phyloP scores from a whole-genome alignment of 1,140 invertebrate genomes.

The Asobara japonica region DNA sequence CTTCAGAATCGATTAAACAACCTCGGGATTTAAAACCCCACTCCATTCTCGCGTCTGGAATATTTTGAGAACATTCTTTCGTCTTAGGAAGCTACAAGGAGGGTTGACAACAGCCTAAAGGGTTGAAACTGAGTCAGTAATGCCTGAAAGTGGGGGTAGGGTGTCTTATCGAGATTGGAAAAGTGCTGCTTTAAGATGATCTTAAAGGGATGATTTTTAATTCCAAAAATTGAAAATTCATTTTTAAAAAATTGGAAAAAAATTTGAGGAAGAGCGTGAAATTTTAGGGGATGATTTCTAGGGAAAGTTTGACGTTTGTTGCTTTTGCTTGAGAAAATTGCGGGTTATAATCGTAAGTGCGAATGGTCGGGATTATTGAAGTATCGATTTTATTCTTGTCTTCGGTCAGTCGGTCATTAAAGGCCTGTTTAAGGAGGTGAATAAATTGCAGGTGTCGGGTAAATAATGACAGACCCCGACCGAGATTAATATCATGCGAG shows the following conservation, averaged over 20 bases:
- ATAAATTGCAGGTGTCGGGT: constrained; percentile 34
- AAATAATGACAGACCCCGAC: constrained; percentile 32
- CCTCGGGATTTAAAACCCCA: neutral
- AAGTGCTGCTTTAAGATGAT: constrained; percentile 19
- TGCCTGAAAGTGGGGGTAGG: constrained; percentile 41
- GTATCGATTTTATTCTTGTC: constrained; percentile 17
- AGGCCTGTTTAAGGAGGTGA: constrained; percentile 25
- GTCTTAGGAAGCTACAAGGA: too few relatives aligned
- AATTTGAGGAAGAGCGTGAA: too few relatives aligned
- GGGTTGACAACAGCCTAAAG: constrained; percentile 45
- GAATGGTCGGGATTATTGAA: neutral
- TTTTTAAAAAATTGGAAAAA: too few relatives aligned
- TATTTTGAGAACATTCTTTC: neutral
- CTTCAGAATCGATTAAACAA: too few relatives aligned
- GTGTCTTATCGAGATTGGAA: constrained; percentile 13
- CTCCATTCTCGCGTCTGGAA: neutral
- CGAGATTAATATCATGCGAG: constrained; percentile 33
- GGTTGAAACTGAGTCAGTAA: constrained; percentile 64
- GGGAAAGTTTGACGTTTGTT: too few relatives aligned
- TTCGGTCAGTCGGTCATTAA: constrained; percentile 19
- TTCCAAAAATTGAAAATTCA: too few relatives aligned
- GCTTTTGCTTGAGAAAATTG: too few relatives aligned
- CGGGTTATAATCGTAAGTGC: too few relatives aligned
- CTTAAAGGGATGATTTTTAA: constrained; percentile 33
- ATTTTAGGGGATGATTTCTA: too few relatives aligned